Evolutionary conservation across 2,797 vertebrate species (phyloP), one percentile per base, ranked within the genome.

Genomic region (Bufotes viridis): DNA sequence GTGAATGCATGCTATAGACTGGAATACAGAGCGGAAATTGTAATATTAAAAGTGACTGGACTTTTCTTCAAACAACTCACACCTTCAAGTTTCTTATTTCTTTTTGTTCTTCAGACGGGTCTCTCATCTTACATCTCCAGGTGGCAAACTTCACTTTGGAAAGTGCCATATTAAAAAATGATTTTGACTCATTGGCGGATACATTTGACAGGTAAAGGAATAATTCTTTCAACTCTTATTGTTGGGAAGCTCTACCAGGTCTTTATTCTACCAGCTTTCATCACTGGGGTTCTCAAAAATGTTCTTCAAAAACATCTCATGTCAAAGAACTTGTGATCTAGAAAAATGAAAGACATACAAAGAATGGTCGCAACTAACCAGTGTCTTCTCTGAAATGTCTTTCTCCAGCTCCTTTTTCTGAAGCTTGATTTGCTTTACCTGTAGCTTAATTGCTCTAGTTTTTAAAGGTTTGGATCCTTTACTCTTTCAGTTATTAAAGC

Each of bases 111-210:
- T 76, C 49, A n/a, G 74, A 76, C 42, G 8, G 18, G 42, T 20
- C 74, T 78, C 74, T 78, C n/a, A 78, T 78, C 51, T 55, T 55
- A 55, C 51, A 78, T 78, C 75, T 78, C 75, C 75, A 78, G 75
- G 75, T 78, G 75, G 75, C 7, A 78, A 78, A 55, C 51, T 78
- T 55, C n/a, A 55, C 75, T 53, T 24, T 78, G 13, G 75, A 24
- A 53, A 78, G 51, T 55, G 22, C 22, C 49, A 2, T 24, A 78
- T 55, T 53, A 78, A 78, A 55, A 78, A 78, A 55, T 14, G 49
- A 55, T 55, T 55, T 20, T 7, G 51, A 78, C 49, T 78, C 74
- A 51, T 53, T n/a, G 74, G 74, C 20, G 51, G 75, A 78, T 51
- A 51, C 49, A 9, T 78, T 6, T 78, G 75, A 78, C 75, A 78